These are phyloP conservation scores for Ranitomeya variabilis DNA, from an alignment of 2,113 vertebrate genomes.

Conservation along the genomic window DNA sequence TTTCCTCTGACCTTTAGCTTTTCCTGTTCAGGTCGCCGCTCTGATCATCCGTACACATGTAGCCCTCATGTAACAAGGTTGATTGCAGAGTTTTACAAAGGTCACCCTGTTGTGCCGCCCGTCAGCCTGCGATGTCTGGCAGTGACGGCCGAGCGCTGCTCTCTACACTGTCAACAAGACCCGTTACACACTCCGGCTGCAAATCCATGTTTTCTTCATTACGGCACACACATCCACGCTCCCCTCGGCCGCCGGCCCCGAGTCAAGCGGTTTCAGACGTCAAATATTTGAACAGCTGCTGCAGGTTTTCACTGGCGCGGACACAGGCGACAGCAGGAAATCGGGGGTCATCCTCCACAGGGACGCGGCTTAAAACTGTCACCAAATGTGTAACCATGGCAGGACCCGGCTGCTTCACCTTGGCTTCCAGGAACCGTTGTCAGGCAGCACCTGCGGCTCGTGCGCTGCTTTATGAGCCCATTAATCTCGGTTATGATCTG, in stretches of 20 bases:
- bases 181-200: neutral
- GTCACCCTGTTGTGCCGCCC: neutral
- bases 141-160: neutral
- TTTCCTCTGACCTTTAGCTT: constrained; percentile 5
- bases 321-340: constrained; percentile 69
- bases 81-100: constrained; percentile 27
- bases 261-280: constrained; percentile 76
- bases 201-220: constrained; percentile 64
- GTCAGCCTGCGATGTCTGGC: neutral
- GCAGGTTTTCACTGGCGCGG: constrained; percentile 75
- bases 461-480: neutral
- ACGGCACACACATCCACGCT: constrained; percentile 68
- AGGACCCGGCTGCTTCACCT: constrained; percentile 10
- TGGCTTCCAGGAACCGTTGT: constrained; percentile 23
- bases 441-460: constrained; percentile 10
- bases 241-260: constrained; percentile 74
- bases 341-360: constrained; percentile 59
- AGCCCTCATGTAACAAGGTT: neutral
- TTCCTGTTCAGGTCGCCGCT: neutral
- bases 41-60: constrained; percentile 24
- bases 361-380: constrained; percentile 44
- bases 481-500: constrained; percentile 29
- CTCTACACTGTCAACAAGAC: constrained; percentile 10
- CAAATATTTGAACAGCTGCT: constrained; percentile 84
- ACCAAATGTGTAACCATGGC: constrained; percentile 38